Evolutionary conservation across 2,797 vertebrate species (phyloP).

Genomic region (Poecile montanus): DNA sequence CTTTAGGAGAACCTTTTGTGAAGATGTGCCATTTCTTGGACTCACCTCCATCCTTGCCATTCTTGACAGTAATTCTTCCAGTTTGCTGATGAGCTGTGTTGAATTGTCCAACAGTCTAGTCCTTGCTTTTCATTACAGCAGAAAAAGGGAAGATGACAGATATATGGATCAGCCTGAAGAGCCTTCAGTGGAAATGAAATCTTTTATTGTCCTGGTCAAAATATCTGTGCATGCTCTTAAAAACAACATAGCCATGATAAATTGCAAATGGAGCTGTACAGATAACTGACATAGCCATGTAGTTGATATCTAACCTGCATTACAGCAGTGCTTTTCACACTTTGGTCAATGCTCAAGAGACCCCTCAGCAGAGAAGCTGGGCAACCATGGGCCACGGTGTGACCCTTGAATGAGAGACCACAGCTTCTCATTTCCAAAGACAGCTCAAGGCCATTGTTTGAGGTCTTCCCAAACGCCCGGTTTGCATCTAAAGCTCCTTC

Average conservation of each 20-base stretch:
- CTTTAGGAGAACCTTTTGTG: neutral
- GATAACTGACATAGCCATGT: neutral
- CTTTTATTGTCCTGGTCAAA: neutral
- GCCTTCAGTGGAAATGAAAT: neutral
- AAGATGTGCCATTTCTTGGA: neutral
- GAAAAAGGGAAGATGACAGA: neutral
- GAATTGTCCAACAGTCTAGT: neutral
- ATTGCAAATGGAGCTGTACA: neutral
- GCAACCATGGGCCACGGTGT: neutral
- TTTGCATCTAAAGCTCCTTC: neutral
- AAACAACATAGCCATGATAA: neutral
- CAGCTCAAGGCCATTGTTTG: neutral
- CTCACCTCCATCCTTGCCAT: neutral
- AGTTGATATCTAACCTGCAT: neutral
- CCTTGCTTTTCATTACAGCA: neutral
- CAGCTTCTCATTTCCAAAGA: neutral
- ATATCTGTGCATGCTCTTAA: neutral
- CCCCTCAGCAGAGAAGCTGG: neutral
- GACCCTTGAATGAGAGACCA: neutral
- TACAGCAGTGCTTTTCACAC: neutral
- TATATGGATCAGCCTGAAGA: neutral
- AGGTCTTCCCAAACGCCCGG: neutral
- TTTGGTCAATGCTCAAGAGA: neutral
- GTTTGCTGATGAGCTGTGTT: neutral
- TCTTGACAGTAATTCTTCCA: neutral